Evolutionary conservation across 2,113 vertebrate species (phyloP).

Genomic region (Microtus pennsylvanicus): DNA sequence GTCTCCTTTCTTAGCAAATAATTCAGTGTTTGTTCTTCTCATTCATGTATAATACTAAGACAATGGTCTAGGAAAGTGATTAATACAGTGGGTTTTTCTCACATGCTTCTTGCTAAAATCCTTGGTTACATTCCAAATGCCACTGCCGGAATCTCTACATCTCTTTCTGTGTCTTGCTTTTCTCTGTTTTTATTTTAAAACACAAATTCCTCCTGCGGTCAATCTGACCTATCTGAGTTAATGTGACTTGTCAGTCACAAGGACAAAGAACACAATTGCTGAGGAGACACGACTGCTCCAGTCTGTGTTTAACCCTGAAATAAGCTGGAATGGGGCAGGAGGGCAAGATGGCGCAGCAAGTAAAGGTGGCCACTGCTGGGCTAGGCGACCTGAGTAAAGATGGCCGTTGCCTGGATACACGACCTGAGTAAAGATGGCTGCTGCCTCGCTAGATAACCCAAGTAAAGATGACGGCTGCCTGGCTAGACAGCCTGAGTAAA

Average conservation of each 20-base stretch:
- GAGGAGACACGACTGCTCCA: background rate
- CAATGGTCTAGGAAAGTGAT: background rate
- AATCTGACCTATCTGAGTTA: background rate
- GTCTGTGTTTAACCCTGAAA: background rate
- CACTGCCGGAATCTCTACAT: background rate
- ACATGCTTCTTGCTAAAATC: background rate
- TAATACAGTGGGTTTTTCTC: background rate
- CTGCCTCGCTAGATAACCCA: too few relatives aligned
- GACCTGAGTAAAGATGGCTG: too few relatives aligned
- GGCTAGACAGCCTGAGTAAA: too few relatives aligned
- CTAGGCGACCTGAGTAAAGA: too few relatives aligned
- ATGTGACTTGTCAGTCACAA: background rate
- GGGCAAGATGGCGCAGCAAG: background rate
- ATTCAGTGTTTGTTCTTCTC: background rate
- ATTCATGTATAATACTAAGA: background rate
- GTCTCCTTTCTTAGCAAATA: slow-evolving; percentile 16
- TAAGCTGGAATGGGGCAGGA: background rate
- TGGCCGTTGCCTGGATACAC: rapidly evolving
- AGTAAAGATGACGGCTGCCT: rapidly evolving
- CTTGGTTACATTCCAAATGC: background rate
- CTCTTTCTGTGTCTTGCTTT: background rate
- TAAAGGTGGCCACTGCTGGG: too few relatives aligned
- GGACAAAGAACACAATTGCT: background rate
- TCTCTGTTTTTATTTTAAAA: slow-evolving; percentile 37
- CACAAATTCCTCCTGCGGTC: background rate